phyloP scores from a whole-genome alignment of 1,140 invertebrate genomes.

The Hyphantria cunea region DNA sequence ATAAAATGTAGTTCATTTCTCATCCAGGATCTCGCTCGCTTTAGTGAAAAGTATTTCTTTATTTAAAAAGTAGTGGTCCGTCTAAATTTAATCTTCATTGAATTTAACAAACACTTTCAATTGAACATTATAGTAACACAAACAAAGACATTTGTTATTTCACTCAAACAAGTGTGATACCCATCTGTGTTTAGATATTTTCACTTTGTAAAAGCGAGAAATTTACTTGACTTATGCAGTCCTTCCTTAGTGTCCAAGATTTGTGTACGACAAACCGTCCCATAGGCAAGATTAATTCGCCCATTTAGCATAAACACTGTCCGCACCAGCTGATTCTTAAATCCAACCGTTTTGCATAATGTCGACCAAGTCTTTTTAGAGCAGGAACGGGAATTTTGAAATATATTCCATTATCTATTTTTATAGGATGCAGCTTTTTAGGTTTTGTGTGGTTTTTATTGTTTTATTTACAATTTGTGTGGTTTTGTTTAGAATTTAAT shows the following conservation, averaged over 20 bases:
- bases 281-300: constrained; percentile 24
- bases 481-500: too few relatives aligned
- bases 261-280: constrained; percentile 16
- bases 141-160: too few relatives aligned
- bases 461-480: too few relatives aligned
- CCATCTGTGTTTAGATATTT: neutral
- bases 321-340: constrained; percentile 27
- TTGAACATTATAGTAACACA: too few relatives aligned
- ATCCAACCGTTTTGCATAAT: constrained; percentile 25
- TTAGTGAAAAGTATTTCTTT: too few relatives aligned
- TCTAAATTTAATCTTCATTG: too few relatives aligned
- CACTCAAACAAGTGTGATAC: too few relatives aligned
- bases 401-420: constrained; percentile 25
- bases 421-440: neutral
- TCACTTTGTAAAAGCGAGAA: neutral
- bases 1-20: too few relatives aligned
- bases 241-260: constrained; percentile 26
- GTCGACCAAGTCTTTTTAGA: constrained; percentile 23
- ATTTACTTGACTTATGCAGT: constrained; percentile 4
- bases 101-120: too few relatives aligned
- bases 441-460: neutral
- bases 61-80: too few relatives aligned
- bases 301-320: constrained; percentile 29
- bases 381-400: constrained; percentile 1
- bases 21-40: too few relatives aligned